Percentiles rank a stretch among this genome's conserved stretches.
These are phyloP conservation scores for Danio aesculapii DNA, from an alignment of 2,797 vertebrate genomes.

Conservation along the genomic window DNA sequence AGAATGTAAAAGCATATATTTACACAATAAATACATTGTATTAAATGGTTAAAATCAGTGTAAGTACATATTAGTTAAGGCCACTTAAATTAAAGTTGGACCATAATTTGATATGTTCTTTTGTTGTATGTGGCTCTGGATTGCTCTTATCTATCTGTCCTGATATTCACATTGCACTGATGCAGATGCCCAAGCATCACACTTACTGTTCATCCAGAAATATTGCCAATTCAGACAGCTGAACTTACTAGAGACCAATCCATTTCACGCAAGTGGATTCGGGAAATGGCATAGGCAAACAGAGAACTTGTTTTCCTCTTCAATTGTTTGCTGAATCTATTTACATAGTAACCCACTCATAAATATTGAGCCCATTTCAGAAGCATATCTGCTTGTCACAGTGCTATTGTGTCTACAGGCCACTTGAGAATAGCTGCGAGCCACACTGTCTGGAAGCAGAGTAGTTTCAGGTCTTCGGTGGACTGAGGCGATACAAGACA, in stretches of 20 bases:
- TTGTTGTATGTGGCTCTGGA: not conserved
- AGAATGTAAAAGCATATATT: too few relatives aligned
- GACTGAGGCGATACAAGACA: not conserved
- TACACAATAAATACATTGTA: too few relatives aligned
- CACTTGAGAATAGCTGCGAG: conserved; percentile 24
- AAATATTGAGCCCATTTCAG: conserved; percentile 41
- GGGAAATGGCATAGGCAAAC: conserved; percentile 56
- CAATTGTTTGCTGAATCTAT: conserved; percentile 49
- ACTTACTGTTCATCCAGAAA: not conserved
- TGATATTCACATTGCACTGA: not conserved
- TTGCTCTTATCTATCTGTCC: not conserved
- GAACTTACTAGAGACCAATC: conserved; percentile 36
- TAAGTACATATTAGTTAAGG: too few relatives aligned
- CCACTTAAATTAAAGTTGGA: too few relatives aligned
- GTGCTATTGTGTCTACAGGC: conserved; percentile 41
- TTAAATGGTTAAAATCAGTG: too few relatives aligned
- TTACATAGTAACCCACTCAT: conserved; percentile 59
- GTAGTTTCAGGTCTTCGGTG: not conserved
- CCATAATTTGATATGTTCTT: not conserved
- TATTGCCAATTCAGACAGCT: conserved; percentile 31
- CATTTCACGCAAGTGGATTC: conserved; percentile 25
- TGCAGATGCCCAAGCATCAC: not conserved
- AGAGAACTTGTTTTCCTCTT: conserved; percentile 24
- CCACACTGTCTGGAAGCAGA: not conserved
- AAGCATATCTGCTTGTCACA: conserved; percentile 49